Percentiles rank a stretch among this genome's conserved stretches.
Evolutionary conservation across 2,888 invertebrate species (phyloP).

Genomic region (Drosophila mettleri): DNA sequence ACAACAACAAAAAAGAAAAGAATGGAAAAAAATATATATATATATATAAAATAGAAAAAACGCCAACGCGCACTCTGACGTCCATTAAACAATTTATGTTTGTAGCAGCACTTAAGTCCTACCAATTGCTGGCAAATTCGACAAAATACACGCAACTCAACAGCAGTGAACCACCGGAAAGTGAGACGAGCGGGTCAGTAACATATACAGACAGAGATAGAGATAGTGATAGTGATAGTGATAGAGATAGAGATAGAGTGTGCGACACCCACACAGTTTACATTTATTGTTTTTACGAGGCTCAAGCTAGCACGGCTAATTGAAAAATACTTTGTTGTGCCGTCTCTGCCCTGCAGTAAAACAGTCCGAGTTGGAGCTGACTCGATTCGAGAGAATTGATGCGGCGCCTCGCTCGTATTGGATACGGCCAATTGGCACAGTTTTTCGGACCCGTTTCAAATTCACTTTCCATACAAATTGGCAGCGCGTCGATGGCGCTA

Average conservation of each 20-base stretch:
- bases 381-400: conserved; percentile 45
- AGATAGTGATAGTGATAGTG: conserved; percentile 4
- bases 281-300: conserved; percentile 77
- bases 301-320: conserved; percentile 66
- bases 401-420: conserved; percentile 28
- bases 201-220: too few species aligned
- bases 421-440: conserved; percentile 58
- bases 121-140: conserved; percentile 66
- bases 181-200: conserved; percentile 15
- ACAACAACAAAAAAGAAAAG: neutral
- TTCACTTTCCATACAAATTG: conserved; percentile 81
- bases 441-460: conserved; percentile 67
- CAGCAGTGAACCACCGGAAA: neutral
- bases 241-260: conserved; percentile 1
- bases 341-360: neutral
- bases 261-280: conserved; percentile 24
- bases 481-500: conserved; percentile 75
- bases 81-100: conserved; percentile 75
- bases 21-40: neutral
- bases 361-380: conserved; percentile 1
- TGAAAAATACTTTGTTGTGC: conserved; percentile 79
- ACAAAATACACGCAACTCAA: conserved; percentile 55
- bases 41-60: conserved; percentile 18
- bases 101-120: conserved; percentile 66
- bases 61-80: conserved; percentile 41